Evolutionary conservation across 2,888 invertebrate species (phyloP), one percentile per base, ranked within the genome.

Genomic region (Rhamphomyia laevipes): DNA sequence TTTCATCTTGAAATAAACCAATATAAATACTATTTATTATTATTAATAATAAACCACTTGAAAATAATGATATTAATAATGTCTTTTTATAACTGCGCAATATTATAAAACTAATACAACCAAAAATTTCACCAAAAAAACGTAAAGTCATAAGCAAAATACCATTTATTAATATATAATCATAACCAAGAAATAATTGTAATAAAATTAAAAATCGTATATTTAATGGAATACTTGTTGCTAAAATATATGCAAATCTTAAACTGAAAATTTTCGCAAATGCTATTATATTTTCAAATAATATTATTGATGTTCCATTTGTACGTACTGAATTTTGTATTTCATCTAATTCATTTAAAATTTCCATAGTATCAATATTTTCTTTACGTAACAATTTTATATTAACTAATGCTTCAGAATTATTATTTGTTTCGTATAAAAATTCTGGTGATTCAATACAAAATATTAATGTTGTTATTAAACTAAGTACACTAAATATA

Each of bases 361-460:
- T 27, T 15, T 42, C 42, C 11, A 23, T 7, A 9, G n/a, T 27
- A 9, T 23, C 23, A 7, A 9, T 42, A 15, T 21, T 42, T 23
- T 27, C 27, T 42, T 27, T 27, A 21, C 42, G 21, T 15, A 67
- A 53, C 4, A 59, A 58, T 2, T 63, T 59, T 23, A 65, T 48
- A 1, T 55, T 44, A 3, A 66, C 59, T 1, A 63, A 51, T 2
- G 69, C 66, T 21, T 52, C 47, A 17, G 55, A 42, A 33, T 66
- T 65, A 2, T 63, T 53, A 4, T 56, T 56, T 23, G 56, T 59
- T 12, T 56, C 53, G 45, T 68, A 53, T 51, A 55, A 48, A 12
- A 57, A 57, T 4, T 64, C 54, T 10, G 66, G 65, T 4, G 68
- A 65, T 43, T 67, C 69, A 18, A 62, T 54, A 37, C 51, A 48